Evolutionary conservation across 2,113 vertebrate genomes (phyloP), one percentile per base, ranked within the genome.

Genomic region (Cheilinus undulatus): DNA sequence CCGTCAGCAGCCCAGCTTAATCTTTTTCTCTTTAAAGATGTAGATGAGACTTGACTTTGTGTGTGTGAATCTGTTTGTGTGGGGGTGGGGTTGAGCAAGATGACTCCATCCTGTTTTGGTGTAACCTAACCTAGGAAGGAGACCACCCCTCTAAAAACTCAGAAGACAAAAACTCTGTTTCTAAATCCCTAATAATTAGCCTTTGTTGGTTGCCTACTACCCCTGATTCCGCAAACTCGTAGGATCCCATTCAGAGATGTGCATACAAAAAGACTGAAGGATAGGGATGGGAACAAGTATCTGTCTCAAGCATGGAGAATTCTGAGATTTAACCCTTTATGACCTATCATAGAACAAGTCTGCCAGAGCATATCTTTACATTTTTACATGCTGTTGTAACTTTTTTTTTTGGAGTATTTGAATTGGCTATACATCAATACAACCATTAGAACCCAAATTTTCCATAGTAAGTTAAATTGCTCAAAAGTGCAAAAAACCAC

Each of bases 21-120:
- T 82, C 73, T 75, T 69, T 62, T 77, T 73, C 73, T 58, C 54
- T 40, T 26, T 59, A 12, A 73, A 68, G 78, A 86, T 86, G 73
- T 56, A 83, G 77, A 88, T 85, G 78, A 86, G 73, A 72, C 58
- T 7, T 20, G 30, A 36, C 34, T 34, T 30, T 30, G 28, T 51
- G 46, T 51, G 65, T 65, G 69, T 42, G 52, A 42, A 58, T 26
- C 48, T 28, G 69, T 53, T 17, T 73, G 76, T 62, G 38, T 60
- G 4, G 26, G 24, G 42, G 26, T 68, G 74, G 66, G 45, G 40
- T 1, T 23, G 20, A 49, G 63, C 20, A 8, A 71, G 52, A 76
- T 14, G 5, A 48, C 76, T 86, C 50, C 81, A 86, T 84, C 78
- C 70, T 85, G 80, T 89, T 86, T 80, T 86, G 76, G 85, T 86